Conservation (phyloP, 1,140 invertebrate species). For the Anastrepha ludens region DNA sequence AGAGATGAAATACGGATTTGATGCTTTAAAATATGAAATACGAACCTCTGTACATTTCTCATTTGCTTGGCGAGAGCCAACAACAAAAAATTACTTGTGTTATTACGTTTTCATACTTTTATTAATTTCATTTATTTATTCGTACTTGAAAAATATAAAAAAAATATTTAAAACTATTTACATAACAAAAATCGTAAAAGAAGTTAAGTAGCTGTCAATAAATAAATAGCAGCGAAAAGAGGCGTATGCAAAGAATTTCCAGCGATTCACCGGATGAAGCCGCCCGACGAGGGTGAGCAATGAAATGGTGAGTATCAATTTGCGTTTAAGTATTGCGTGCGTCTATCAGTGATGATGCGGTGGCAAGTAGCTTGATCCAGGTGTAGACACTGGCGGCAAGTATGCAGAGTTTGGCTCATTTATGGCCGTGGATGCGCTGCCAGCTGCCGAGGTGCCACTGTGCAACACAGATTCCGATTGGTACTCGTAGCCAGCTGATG, state of each 20-base stretch:
- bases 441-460: background rate
- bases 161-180: conserved; percentile 27
- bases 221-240: conserved; percentile 55
- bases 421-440: background rate
- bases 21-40: background rate
- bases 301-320: background rate
- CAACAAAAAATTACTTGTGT: background rate
- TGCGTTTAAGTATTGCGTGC: background rate
- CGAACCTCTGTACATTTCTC: background rate
- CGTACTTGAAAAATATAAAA: conserved; percentile 7
- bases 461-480: background rate
- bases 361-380: conserved; percentile 46
- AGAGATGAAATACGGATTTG: too few species aligned
- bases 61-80: too few species aligned
- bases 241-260: background rate
- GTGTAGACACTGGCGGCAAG: conserved; percentile 16
- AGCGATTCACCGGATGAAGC: background rate
- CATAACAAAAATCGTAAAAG: background rate
- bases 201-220: conserved; percentile 40
- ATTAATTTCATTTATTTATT: background rate
- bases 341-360: background rate
- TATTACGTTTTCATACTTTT: background rate
- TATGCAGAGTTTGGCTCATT: conserved; percentile 53
- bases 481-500: conserved; percentile 66
- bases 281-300: background rate